phyloP scores from a whole-genome alignment of 2,888 invertebrate species.

The Phalera bucephala region DNA sequence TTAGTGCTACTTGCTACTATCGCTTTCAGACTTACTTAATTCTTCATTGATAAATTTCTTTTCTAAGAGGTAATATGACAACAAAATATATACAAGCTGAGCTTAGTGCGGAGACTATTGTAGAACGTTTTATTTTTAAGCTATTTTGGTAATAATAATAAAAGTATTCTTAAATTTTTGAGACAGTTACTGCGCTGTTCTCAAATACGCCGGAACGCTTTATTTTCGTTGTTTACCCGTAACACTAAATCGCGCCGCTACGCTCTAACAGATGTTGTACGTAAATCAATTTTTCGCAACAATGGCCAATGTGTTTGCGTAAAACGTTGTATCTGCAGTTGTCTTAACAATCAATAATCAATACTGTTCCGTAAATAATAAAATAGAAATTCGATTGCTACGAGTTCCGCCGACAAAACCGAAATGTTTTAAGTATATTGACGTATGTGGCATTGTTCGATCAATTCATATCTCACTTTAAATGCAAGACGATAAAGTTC shows the following conservation, averaged over 20 bases:
- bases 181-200: no score
- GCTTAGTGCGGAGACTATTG: no score
- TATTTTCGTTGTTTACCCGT: no score
- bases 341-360: conserved; percentile 10
- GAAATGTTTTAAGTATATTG: background rate
- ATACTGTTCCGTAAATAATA: conserved; percentile 21
- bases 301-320: conserved; percentile 39
- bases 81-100: no score
- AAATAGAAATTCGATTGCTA: conserved; percentile 15
- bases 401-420: conserved; percentile 17
- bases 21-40: no score
- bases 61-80: no score
- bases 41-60: no score
- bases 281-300: conserved; percentile 82
- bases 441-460: background rate
- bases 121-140: no score
- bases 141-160: no score
- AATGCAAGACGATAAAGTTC: accelerated
- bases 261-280: conserved; percentile 68
- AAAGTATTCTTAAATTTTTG: no score
- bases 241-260: conserved; percentile 35
- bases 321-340: conserved; percentile 18
- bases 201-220: no score
- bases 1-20: no score
- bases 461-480: conserved; percentile 6